These are phyloP conservation scores for Cephalophus harveyi DNA, from an alignment of 2,113 vertebrate species.

Conservation along the genomic window DNA sequence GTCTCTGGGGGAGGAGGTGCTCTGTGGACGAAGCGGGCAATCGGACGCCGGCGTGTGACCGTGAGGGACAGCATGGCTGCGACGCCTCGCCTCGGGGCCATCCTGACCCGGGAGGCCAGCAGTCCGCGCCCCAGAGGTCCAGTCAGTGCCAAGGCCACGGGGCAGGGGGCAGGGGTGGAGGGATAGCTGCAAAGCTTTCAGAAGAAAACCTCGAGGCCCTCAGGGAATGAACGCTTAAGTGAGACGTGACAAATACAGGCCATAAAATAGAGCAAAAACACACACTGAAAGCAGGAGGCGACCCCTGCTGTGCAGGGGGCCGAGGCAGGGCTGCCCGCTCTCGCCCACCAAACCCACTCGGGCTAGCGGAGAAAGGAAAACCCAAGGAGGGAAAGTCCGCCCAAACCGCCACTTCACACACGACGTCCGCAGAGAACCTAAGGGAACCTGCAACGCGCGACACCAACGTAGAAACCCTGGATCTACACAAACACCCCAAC, in stretches of 20 bases:
- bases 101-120: neutral
- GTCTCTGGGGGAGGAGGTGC: neutral
- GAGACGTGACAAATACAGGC: neutral
- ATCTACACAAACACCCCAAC: neutral
- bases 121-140: neutral
- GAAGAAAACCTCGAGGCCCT: neutral
- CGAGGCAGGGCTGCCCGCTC: fast-evolving
- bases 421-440: neutral
- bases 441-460: fast-evolving
- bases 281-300: no score
- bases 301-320: neutral
- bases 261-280: no score
- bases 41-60: fast-evolving
- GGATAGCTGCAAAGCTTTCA: neutral
- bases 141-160: neutral
- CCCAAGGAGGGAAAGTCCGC: neutral
- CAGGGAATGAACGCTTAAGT: neutral
- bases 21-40: neutral
- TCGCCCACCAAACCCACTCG: fast-evolving
- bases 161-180: fast-evolving
- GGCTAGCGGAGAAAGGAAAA: neutral
- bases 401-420: neutral
- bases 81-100: neutral
- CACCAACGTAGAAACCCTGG: neutral
- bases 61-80: neutral